phyloP scores from a whole-genome alignment of 1,140 invertebrate genomes.

The Caenorhabditis inopinata region DNA sequence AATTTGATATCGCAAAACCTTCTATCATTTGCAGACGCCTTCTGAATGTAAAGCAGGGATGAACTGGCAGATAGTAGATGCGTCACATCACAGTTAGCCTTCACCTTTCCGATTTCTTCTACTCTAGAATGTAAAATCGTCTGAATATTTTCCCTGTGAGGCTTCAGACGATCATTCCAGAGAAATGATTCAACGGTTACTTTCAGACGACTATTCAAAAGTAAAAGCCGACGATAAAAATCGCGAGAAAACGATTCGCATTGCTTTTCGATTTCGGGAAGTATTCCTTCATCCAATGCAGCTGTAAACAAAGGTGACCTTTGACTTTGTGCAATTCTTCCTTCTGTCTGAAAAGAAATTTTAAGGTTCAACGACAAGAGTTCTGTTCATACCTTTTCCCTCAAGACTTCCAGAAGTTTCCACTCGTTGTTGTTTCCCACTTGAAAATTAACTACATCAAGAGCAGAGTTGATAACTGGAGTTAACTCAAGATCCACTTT shows the following conservation, averaged over 20 bases:
- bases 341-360: not conserved
- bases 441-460: not conserved
- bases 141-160: not conserved
- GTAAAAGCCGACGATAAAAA: not conserved
- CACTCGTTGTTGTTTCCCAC: not conserved
- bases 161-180: not conserved
- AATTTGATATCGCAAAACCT: not conserved
- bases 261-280: slow-evolving; percentile 10
- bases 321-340: not conserved
- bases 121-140: not conserved
- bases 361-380: not conserved
- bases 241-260: not conserved
- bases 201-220: slow-evolving; percentile 12
- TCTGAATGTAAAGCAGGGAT: slow-evolving; percentile 4
- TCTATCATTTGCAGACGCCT: not conserved
- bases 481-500: not conserved
- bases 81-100: not conserved
- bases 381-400: not conserved
- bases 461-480: not conserved
- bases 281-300: not conserved
- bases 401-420: slow-evolving; percentile 14
- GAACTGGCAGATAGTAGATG: not conserved
- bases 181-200: not conserved
- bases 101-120: not conserved
- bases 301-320: not conserved